Evolutionary conservation across 2,113 vertebrate species (phyloP).

Genomic region (Aphelocoma coerulescens): DNA sequence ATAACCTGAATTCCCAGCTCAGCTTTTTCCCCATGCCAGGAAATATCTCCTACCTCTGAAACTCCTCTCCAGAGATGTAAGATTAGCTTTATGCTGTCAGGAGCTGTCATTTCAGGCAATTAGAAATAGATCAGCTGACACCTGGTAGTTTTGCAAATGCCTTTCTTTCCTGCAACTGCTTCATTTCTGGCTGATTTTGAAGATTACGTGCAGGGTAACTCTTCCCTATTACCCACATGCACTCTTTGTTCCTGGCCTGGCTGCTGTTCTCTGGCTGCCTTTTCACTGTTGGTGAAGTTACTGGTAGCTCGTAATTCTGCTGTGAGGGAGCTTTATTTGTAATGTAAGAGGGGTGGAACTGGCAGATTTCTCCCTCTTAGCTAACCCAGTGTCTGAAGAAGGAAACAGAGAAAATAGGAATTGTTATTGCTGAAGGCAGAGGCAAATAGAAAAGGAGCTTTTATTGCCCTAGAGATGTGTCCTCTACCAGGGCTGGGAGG

Average conservation of each 20-base stretch:
- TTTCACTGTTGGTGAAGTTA: neutral
- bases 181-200: neutral
- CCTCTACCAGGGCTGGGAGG: neutral
- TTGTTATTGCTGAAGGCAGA: neutral
- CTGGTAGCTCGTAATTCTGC: neutral
- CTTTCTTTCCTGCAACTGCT: neutral
- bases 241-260: neutral
- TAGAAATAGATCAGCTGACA: neutral
- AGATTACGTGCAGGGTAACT: neutral
- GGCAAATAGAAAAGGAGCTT: neutral
- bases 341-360: neutral
- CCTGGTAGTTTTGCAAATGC: neutral
- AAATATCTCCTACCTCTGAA: neutral
- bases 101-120: slow-evolving; percentile 28
- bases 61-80: neutral
- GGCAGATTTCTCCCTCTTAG: neutral
- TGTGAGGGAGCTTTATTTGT: neutral
- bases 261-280: neutral
- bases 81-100: neutral
- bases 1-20: neutral
- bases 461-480: neutral
- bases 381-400: neutral
- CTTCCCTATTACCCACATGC: neutral
- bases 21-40: neutral
- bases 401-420: neutral